Evolutionary conservation across 2,888 invertebrate species (phyloP), one percentile per base, ranked within the genome.

Genomic region (Anthrax anthrax): DNA sequence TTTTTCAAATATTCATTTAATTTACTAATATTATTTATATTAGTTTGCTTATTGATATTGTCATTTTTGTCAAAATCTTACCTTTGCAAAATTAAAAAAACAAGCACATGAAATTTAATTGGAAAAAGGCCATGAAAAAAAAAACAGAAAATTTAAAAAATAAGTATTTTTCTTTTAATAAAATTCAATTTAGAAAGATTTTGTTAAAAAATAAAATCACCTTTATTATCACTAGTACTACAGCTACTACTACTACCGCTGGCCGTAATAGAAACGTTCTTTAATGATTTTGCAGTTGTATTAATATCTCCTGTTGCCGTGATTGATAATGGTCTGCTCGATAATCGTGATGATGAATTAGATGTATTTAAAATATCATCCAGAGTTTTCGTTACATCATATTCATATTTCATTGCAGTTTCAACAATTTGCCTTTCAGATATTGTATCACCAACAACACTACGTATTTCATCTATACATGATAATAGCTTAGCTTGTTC

Each of bases 381-480:
- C 17, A 91, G 70, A 16, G 84, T 75, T 59, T 76, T 76, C 54
- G 80, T 79, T 37, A 78, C 72, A 64, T 89, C 77, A 63, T 81
- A 92, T 52, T 81, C 76, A 55, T 81, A 72, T 47, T 75, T 74
- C 47, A 90, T 67, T 29, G 88, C 78, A 39, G 81, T 77, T 54
- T 82, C 78, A 18, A 81, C 74, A 44, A 94, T 72, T 43, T 78
- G 72, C 51, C 78, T 75, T 55, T 89, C 85, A 0, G 88, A 73
- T 12, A 83, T 69, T 0, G 80, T 72, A 45, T 87, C 84, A 6
- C 89, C 91, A 43, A 91, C 72, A 9, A 88, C 78, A 61, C 81
- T 80, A 48, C 82, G 78, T 34, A 94, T 74, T 60, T 84, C 81
- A 58, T 90, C 89, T 45, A 91, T 71, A 57, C 92, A 91, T 0